These are phyloP conservation scores for Leptatherina wallacei DNA, from an alignment of 2,797 vertebrate genomes.

Conservation along the genomic window DNA sequence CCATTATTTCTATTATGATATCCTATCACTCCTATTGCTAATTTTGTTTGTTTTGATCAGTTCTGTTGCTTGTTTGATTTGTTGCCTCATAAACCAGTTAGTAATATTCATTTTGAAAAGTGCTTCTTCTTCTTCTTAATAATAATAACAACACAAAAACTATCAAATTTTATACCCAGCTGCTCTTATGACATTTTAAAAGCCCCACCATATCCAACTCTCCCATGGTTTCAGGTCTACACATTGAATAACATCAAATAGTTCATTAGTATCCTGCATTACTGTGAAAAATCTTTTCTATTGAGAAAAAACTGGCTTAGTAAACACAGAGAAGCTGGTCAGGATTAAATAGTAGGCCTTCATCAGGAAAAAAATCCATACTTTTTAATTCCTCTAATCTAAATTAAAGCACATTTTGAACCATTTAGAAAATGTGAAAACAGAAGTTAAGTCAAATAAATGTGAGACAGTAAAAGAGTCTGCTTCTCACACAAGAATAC, in stretches of 20 bases:
- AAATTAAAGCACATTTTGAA: not conserved
- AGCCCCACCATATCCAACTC: not conserved
- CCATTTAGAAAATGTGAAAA: not conserved
- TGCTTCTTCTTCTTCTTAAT: too few species aligned
- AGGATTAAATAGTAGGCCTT: not conserved
- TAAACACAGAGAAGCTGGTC: not conserved
- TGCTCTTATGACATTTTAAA: not conserved
- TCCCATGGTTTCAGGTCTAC: not conserved
- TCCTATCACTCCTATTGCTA: too few species aligned
- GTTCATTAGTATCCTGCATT: constrained; percentile 8
- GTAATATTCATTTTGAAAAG: too few species aligned
- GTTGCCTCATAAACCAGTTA: too few species aligned
- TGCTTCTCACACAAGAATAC: not conserved
- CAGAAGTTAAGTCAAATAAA: constrained; percentile 2
- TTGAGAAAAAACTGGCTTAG: not conserved
- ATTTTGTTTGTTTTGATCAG: too few species aligned
- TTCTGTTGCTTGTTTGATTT: too few species aligned
- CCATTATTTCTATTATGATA: not conserved
- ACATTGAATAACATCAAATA: not conserved
- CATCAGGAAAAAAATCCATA: not conserved
- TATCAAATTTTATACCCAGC: not conserved
- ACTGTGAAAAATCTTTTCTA: not conserved
- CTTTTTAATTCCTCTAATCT: not conserved
- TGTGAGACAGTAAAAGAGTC: not conserved
- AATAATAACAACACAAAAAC: not conserved